phyloP scores from a whole-genome alignment of 1,140 invertebrate species.

The Phortica variegata region DNA sequence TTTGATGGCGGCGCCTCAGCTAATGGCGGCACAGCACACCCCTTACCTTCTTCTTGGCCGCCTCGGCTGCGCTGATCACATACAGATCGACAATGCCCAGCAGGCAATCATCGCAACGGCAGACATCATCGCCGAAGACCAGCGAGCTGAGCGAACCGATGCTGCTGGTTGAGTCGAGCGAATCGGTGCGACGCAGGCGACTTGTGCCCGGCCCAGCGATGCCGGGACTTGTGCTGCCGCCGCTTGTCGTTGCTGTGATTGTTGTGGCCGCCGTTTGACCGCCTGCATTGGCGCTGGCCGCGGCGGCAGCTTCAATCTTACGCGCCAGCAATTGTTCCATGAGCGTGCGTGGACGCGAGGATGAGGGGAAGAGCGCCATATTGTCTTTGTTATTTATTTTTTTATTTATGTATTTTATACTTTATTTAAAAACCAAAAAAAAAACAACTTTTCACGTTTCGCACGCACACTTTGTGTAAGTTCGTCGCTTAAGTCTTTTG shows the following conservation, averaged over 20 bases:
- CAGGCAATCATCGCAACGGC: conserved; percentile 79
- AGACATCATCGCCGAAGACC: conserved; percentile 68
- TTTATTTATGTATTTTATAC: background rate
- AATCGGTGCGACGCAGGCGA: conserved; percentile 69
- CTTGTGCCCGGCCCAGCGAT: conserved; percentile 67
- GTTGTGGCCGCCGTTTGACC: conserved; percentile 20
- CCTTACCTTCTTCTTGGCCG: conserved; percentile 71
- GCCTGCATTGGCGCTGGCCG: conserved; percentile 18
- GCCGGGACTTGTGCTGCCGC: conserved; percentile 70
- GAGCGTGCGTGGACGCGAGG: conserved; percentile 64
- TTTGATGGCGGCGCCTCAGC: background rate
- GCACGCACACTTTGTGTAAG: conserved; percentile 18
- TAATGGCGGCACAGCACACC: background rate
- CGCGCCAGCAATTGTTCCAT: conserved; percentile 76
- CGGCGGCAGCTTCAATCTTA: conserved; percentile 68
- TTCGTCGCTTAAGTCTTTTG: conserved; percentile 54
- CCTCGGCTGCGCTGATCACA: conserved; percentile 63
- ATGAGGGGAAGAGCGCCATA: conserved; percentile 56
- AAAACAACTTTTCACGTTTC: too few relatives aligned
- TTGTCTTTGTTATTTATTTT: conserved; percentile 8
- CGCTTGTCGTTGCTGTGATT: conserved; percentile 59
- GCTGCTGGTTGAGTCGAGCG: conserved; percentile 75
- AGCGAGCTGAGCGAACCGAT: conserved; percentile 68
- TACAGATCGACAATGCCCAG: conserved; percentile 76
- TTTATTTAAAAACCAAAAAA: too few relatives aligned